These are phyloP conservation scores for Leptinotarsa tumamoca DNA, from an alignment of 2,888 invertebrate genomes.

Conservation along the genomic window DNA sequence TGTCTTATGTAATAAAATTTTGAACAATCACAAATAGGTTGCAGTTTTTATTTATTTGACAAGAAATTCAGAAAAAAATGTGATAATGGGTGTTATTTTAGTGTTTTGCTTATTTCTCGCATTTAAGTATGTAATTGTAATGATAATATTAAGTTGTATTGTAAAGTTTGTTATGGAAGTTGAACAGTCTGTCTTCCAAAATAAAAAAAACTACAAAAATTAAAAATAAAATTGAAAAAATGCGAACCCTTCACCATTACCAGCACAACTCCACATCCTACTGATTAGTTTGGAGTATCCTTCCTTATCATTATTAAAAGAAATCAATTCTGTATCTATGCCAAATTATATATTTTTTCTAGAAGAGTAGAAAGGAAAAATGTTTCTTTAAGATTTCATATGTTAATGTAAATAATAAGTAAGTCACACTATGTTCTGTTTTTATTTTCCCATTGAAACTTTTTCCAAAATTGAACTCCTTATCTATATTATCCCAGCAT, in stretches of 20 bases:
- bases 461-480: background rate
- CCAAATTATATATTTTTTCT: conserved; percentile 41
- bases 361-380: conserved; percentile 29
- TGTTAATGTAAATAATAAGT: conserved; percentile 39
- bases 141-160: conserved; percentile 54
- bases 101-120: conserved; percentile 57
- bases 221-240: conserved; percentile 25
- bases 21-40: conserved; percentile 30
- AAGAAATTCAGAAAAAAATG: conserved; percentile 53
- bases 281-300: conserved; percentile 24
- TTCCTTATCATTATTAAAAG: conserved; percentile 28
- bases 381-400: conserved; percentile 37
- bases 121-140: conserved; percentile 53
- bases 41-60: conserved; percentile 36
- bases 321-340: conserved; percentile 38
- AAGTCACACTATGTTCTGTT: conserved; percentile 26
- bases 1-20: conserved; percentile 34
- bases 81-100: conserved; percentile 56
- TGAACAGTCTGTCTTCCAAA: conserved; percentile 60
- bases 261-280: conserved; percentile 28
- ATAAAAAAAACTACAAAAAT: conserved; percentile 57
- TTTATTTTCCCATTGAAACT: conserved; percentile 13
- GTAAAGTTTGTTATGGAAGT: conserved; percentile 56
- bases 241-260: conserved; percentile 21
- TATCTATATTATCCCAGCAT: no score